Percentiles rank a stretch among this genome's conserved stretches.
phyloP scores from a whole-genome alignment of 1,140 invertebrate species.

The Chrysoperla carnea region DNA sequence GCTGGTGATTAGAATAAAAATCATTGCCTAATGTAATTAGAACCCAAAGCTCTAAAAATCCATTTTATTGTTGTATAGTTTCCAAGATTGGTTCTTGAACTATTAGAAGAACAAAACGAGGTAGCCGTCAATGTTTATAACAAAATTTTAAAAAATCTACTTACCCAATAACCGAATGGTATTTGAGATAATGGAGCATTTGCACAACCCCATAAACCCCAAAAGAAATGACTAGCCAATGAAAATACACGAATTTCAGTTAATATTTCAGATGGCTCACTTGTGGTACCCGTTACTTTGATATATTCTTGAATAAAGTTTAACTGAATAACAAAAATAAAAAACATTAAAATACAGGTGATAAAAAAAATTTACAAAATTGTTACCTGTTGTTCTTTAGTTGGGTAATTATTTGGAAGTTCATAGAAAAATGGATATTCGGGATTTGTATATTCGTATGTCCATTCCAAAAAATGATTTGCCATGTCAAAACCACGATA shows the following conservation, averaged over 20 bases:
- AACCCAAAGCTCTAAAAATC: conserved; percentile 32
- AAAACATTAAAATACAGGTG: conserved; percentile 14
- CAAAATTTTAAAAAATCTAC: conserved; percentile 12
- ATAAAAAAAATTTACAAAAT: no score
- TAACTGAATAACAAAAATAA: conserved; percentile 17
- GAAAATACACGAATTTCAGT: conserved; percentile 67
- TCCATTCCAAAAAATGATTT: conserved; percentile 94
- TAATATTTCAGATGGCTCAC: conserved; percentile 41
- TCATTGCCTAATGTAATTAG: no score
- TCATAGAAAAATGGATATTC: conserved; percentile 65
- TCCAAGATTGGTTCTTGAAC: conserved; percentile 1
- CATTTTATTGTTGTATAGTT: conserved; percentile 3
- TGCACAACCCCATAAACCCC: conserved; percentile 80
- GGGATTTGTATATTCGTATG: conserved; percentile 69
- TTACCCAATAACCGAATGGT: conserved; percentile 89
- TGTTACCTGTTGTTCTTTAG: conserved; percentile 57
- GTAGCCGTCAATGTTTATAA: not conserved
- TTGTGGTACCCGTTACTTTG: conserved; percentile 17
- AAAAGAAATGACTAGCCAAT: conserved; percentile 81
- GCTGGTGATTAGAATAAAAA: no score
- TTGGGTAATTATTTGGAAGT: conserved; percentile 47
- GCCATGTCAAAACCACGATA: conserved; percentile 89
- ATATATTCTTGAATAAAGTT: conserved; percentile 19
- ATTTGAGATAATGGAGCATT: conserved; percentile 78
- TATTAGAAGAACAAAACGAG: no score